Conservation (phyloP, 2,888 invertebrate species). For the Lepidocyrtoides sp. region DNA sequence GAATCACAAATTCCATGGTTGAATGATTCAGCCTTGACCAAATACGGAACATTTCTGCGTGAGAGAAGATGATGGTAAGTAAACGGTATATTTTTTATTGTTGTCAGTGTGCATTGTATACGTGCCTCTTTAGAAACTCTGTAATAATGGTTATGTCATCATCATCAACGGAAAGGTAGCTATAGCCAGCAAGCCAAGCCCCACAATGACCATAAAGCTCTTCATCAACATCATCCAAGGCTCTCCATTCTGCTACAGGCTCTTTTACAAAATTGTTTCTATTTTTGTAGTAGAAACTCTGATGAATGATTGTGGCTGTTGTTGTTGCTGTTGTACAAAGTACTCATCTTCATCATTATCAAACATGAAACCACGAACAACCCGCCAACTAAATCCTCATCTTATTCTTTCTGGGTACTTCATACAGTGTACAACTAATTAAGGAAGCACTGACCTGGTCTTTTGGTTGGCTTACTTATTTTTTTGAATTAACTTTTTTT, state of each 20-base stretch:
- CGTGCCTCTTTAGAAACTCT: neutral
- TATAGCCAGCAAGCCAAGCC: conserved; percentile 34
- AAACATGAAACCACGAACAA: neutral
- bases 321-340: neutral
- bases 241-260: neutral
- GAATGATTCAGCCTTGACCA: conserved; percentile 77
- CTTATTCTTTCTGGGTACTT: neutral
- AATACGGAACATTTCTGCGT: conserved; percentile 70
- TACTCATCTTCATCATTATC: too few relatives aligned
- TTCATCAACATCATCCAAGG: conserved; percentile 21
- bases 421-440: conserved; percentile 41
- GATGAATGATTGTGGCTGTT: neutral
- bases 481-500: neutral
- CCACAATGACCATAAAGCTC: conserved; percentile 48
- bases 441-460: conserved; percentile 60
- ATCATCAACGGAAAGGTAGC: conserved; percentile 7
- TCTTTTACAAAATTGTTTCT: conserved; percentile 8
- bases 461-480: neutral
- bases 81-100: conserved; percentile 59
- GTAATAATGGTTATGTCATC: conserved; percentile 30
- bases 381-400: neutral
- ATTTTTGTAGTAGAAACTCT: neutral
- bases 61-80: conserved; percentile 54
- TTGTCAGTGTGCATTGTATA: conserved; percentile 29
- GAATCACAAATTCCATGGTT: conserved; percentile 71